Base-by-base conservation (phyloP, 2,888 invertebrate genomes). In the Polydesmus complanatus region DNA sequence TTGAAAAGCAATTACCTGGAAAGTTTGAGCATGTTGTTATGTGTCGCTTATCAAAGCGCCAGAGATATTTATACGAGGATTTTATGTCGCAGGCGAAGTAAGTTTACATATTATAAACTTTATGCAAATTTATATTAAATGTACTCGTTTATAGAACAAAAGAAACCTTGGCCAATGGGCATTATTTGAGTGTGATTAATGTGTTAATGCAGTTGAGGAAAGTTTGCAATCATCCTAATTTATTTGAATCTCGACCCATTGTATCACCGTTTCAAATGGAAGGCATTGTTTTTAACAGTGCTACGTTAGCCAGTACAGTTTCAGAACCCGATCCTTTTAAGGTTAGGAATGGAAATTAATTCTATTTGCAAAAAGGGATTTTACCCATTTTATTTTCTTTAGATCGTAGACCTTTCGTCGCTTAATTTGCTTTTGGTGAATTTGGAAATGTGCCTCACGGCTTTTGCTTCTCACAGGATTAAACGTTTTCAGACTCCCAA, bases 161-260 rank as follows among this genome's bases (percentile, higher is more conserved):
- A 72, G 95, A 96, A 78, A 93, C 92, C 8, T 78, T 98, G 68
- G 86, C 88, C 23, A 83, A 86, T 60, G 98, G 98, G 61, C 96
- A 93, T 78, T 81, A 95, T 71, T 77, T 96, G 65, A 91, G 91
- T 75, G 95, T 96, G 8, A 91, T 96, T 71, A 95, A 95, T 77
- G 88, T 96, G 67, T 79, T 96, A 64, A 96, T 96, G 95, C 95
- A 96, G 77, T 78, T 96, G 71, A 81, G 96, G 61, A 96, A 96
- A 79, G 93, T 94, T 67, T 96, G 96, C 79, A 96, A 96, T 78
- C 96, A 96, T 79, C 96, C 96, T 19, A 94, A 96, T 78, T 81
- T 96, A 71, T 96, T 96, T 77, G 98, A 99, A 80, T 87, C 92
- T 65, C 82, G 98, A 61, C 94, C 96, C 56, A 94, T 92, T 52